Evolutionary conservation across 2,888 invertebrate species (phyloP).

Genomic region (Mechanitis messenoides): DNA sequence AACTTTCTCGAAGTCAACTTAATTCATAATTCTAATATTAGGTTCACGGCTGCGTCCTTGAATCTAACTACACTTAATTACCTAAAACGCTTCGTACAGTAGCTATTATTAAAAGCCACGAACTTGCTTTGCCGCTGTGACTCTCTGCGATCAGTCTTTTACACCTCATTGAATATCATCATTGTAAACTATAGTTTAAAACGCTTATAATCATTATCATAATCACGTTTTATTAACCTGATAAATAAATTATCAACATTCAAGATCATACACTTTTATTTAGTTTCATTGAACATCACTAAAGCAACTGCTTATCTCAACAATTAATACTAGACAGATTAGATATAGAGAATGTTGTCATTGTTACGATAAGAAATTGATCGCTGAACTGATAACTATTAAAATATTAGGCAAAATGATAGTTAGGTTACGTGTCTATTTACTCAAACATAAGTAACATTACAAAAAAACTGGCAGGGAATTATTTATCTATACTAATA

Average conservation of each 20-base stretch:
- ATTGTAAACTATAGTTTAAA: too few species aligned
- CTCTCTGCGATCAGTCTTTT: neutral
- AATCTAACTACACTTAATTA: conserved; percentile 24
- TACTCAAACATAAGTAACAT: too few species aligned
- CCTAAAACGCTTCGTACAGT: conserved; percentile 13
- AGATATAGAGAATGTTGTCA: neutral
- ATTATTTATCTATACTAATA: too few species aligned
- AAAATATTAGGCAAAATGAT: neutral
- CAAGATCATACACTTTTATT: neutral
- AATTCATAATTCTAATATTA: conserved; percentile 19
- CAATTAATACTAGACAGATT: neutral
- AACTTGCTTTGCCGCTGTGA: neutral
- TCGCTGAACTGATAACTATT: neutral
- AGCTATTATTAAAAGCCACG: neutral
- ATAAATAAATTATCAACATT: neutral
- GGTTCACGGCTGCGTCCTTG: conserved; percentile 21
- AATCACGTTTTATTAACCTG: too few species aligned
- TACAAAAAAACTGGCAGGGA: too few species aligned
- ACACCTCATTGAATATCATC: too few species aligned
- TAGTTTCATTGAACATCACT: neutral
- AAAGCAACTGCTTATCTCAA: conserved; percentile 2
- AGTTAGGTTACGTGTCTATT: too few species aligned
- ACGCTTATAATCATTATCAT: too few species aligned
- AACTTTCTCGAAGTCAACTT: conserved; percentile 1
- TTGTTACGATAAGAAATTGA: neutral